Evolutionary conservation across 1,140 invertebrate genomes (phyloP), one percentile per base, ranked within the genome.

Genomic region (Solenopsis fugax): DNA sequence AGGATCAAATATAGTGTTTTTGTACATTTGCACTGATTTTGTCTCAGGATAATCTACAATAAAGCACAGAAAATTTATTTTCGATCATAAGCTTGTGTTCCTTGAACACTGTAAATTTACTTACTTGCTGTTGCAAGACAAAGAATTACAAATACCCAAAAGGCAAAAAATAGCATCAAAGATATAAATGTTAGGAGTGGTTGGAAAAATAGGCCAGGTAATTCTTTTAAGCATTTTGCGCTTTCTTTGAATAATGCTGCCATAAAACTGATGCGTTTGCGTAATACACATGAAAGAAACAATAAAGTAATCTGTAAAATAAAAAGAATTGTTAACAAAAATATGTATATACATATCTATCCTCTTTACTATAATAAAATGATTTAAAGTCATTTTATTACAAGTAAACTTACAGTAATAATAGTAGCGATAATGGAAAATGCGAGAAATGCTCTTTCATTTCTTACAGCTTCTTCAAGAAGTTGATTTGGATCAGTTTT

Each of bases 361-460:
- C 45, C 29, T 34, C 16, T 29, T 34, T 29, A 41, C 62, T 45
- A 45, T 77, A 48, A 48, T 29, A 76, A 4, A 62, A 80, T 73
- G 4, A 88, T 87, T n/a, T n/a, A n/a, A n/a, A n/a, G n/a, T n/a
- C n/a, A n/a, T n/a, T n/a, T n/a, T n/a, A n/a, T n/a, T n/a, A n/a
- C n/a, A n/a, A n/a, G n/a, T n/a, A n/a, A n/a, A 96, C 96, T 96
- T 95, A 98, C 97, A 64, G 98, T 98, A 80, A 98, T 96, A 86
- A 98, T 96, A 72, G 98, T 98, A n/a, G 98, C 97, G 87, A 98
- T 96, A 87, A 99, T 97, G 45, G 98, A 97, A 95, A 97, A 98
- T 92, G 96, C 96, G 80, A 98, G 96, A 95, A 98, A 98, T 75
- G 98, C 97, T 88, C 96, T 96, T 96, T 99, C 97, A 95, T 99